phyloP scores from a whole-genome alignment of 2,113 vertebrate genomes.

The Clarias macrocephalus region DNA sequence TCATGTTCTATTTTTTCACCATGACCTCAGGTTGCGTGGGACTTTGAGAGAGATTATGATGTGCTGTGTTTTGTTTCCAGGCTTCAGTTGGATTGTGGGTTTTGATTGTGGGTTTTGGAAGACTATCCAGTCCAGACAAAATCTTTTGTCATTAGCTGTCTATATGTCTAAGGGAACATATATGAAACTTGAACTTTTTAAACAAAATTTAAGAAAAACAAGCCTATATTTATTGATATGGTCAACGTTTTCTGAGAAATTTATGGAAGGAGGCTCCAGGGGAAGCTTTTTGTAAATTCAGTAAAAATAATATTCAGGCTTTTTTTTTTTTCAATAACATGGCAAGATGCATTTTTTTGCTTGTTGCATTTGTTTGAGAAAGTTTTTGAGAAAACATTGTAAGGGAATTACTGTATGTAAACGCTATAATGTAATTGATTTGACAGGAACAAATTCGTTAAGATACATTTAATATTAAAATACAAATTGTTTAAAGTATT shows the following conservation, averaged over 20 bases:
- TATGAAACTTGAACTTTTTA: background rate
- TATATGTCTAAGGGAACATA: background rate
- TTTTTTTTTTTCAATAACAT: background rate
- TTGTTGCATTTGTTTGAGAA: background rate
- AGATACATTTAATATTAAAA: background rate
- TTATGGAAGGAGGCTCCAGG: background rate
- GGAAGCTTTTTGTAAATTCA: background rate
- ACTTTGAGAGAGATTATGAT: slow-evolving; percentile 44
- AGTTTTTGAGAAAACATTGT: background rate
- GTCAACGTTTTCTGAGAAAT: background rate
- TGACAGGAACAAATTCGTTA: background rate
- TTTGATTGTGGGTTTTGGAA: slow-evolving; percentile 22
- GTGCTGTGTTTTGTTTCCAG: slow-evolving; percentile 56
- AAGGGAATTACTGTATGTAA: background rate
- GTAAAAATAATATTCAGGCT: background rate
- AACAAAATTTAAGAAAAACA: background rate
- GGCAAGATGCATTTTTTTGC: background rate
- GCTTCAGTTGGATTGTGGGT: slow-evolving; percentile 39
- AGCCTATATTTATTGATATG: background rate
- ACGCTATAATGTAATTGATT: background rate
- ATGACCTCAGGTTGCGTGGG: slow-evolving; percentile 48
- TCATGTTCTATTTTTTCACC: slow-evolving; percentile 43
- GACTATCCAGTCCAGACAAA: background rate
- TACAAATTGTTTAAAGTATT: background rate
- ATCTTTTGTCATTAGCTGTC: background rate